Conservation (phyloP, 2,797 vertebrate genomes). For the Macrochelys suwanniensis region DNA sequence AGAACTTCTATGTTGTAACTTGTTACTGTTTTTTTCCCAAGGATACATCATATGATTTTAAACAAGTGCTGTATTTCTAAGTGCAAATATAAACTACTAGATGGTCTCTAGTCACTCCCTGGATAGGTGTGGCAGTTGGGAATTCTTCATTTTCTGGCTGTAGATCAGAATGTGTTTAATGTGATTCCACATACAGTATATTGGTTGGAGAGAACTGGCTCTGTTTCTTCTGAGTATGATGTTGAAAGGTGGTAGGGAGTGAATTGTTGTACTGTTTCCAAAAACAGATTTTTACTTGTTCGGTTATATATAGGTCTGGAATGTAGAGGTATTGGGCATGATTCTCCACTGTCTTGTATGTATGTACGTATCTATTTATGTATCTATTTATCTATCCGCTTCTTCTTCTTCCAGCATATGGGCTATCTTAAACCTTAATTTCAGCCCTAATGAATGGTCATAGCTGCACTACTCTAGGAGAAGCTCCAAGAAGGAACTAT, state of each 20-base stretch:
- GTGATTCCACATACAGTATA: slow-evolving; percentile 48
- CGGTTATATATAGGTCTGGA: slow-evolving; percentile 67
- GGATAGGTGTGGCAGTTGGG: slow-evolving; percentile 73
- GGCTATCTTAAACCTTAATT: background rate
- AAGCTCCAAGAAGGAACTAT: slow-evolving; percentile 73
- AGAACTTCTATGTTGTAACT: slow-evolving; percentile 74
- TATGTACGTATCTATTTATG: background rate
- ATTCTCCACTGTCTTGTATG: slow-evolving; percentile 27
- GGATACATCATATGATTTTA: slow-evolving; percentile 71
- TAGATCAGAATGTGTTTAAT: slow-evolving; percentile 68
- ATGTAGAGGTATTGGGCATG: background rate
- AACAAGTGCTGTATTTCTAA: slow-evolving; percentile 73
- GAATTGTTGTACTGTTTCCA: slow-evolving; percentile 68
- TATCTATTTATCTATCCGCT: background rate
- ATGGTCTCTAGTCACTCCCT: slow-evolving; percentile 74
- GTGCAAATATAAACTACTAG: slow-evolving; percentile 74
- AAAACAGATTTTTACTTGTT: slow-evolving; percentile 67
- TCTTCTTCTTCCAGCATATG: slow-evolving; percentile 27
- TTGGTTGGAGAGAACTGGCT: background rate
- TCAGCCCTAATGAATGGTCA: background rate
- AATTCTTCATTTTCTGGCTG: slow-evolving; percentile 73
- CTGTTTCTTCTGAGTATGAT: background rate
- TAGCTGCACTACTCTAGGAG: slow-evolving; percentile 62
- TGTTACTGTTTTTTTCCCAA: slow-evolving; percentile 76
- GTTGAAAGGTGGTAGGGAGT: slow-evolving; percentile 46